Base-by-base conservation (phyloP, 1,140 invertebrate genomes). In the Camponotus floridanus region DNA sequence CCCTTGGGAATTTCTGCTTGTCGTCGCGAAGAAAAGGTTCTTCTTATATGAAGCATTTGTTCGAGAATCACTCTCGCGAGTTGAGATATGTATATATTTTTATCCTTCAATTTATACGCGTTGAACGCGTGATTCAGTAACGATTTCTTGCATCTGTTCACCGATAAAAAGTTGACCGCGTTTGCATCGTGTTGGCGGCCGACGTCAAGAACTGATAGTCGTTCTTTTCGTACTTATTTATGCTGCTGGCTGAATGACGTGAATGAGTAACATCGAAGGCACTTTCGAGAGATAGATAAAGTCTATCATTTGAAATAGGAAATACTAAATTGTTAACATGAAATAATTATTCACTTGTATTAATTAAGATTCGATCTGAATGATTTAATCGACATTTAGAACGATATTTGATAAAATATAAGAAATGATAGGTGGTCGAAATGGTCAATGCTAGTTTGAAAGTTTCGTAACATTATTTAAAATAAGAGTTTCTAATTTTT, bases 201-300 rank as follows among this genome's bases (percentile, higher is more conserved):
- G 31, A 55, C 26, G 42, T 67, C 33, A 31, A 55, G 31, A 51
- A 51, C 26, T 7, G 71, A 74, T 74, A 74, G 51, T n/a, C 31
- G 33, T 68, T 79, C 13, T 36, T 21, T 13, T 21, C 13, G 39
- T 9, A 31, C 55, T 55, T 71, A 59, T 71, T 71, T 39, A 51
- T 31, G 7, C n/a, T 15, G 13, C 42, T 36, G 59, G 26, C 26
- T 26, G 26, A 26, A 62, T 18, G 39, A 76, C 61, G 76, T 45
- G 36, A 71, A 71, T 45, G 67, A 81, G 51, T 81, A 71, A 70
- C 36, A 9, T 36, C 79, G 36, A 33, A 67, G 45, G 7, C 55
- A 76, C 15, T 31, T 45, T 26, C 59, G 39, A 15, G 31, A 68
- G 18, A 48, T 13, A 13, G 26, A 26, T 26, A 26, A 26, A 26